Percentiles rank a stretch among this genome's conserved stretches.
Evolutionary conservation across 92 coral and sea anemone species (phyloP).

Genomic region (Porites divaricata): DNA sequence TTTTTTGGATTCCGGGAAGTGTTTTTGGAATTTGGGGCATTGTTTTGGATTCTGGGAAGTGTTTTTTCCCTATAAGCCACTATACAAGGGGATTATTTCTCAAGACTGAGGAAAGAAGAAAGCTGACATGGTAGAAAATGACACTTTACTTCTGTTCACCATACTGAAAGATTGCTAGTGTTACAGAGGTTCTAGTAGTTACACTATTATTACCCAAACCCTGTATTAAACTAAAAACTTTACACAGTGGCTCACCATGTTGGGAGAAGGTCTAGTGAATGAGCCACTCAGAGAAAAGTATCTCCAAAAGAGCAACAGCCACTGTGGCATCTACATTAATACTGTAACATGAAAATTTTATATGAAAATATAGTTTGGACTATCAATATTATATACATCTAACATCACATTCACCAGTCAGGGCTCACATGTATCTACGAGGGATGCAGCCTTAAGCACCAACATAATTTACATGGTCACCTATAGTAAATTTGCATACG

Average conservation of each 20-base stretch:
- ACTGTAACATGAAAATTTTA: conserved; percentile 25
- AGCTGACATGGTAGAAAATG: conserved; percentile 36
- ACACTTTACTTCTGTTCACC: conserved; percentile 22
- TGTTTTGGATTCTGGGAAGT: too few species aligned
- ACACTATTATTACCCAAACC: background rate
- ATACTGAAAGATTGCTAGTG: background rate
- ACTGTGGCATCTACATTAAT: background rate
- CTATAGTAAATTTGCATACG: too few species aligned
- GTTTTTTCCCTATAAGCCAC: too few species aligned
- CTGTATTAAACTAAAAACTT: conserved; percentile 27
- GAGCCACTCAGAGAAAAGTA: conserved; percentile 12
- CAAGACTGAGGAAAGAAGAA: background rate
- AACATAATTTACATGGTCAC: background rate
- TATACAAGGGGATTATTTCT: too few species aligned
- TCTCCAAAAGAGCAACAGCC: conserved; percentile 8
- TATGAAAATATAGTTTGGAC: conserved; percentile 43
- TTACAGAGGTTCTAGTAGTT: conserved; percentile 27
- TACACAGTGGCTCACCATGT: conserved; percentile 18
- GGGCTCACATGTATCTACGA: background rate
- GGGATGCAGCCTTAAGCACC: background rate
- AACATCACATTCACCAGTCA: background rate
- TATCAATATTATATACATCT: conserved; percentile 31
- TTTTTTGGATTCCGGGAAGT: too few species aligned
- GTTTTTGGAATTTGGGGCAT: too few species aligned
- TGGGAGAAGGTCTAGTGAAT: background rate